Percentiles rank a stretch among this genome's conserved stretches.
Conservation (phyloP, 2,888 invertebrate genomes). For the Hemistola chrysoprasaria region DNA sequence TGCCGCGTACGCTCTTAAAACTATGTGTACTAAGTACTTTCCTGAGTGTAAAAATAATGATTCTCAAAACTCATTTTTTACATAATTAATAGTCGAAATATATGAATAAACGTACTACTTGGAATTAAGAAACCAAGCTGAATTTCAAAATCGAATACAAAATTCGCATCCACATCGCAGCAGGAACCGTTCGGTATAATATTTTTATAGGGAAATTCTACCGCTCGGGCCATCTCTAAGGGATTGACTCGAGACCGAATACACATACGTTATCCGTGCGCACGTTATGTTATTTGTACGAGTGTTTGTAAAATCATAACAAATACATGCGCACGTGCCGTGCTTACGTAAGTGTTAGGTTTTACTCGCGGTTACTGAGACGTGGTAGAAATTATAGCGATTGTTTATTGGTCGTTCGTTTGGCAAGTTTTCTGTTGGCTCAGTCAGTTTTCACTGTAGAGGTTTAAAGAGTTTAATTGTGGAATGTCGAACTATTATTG, state of each 20-base stretch:
- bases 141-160: too few relatives aligned
- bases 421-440: conserved; percentile 10
- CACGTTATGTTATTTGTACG: conserved; percentile 44
- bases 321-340: conserved; percentile 36
- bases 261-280: conserved; percentile 29
- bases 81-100: too few relatives aligned
- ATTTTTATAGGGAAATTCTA: conserved; percentile 60
- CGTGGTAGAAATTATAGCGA: conserved; percentile 17
- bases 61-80: too few relatives aligned
- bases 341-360: conserved; percentile 18
- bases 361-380: conserved; percentile 27
- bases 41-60: too few relatives aligned
- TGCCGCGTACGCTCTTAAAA: too few relatives aligned
- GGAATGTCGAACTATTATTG: too few relatives aligned
- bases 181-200: conserved; percentile 34
- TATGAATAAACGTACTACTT: too few relatives aligned
- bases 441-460: conserved; percentile 5
- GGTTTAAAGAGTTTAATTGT: too few relatives aligned
- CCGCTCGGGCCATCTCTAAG: conserved; percentile 43
- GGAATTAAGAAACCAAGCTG: too few relatives aligned
- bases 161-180: conserved; percentile 27
- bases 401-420: conserved; percentile 18
- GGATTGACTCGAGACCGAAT: conserved; percentile 41
- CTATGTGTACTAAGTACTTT: too few relatives aligned
- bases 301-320: conserved; percentile 53